These are phyloP conservation scores for Tachuris rubrigastra DNA, from an alignment of 2,113 vertebrate genomes.

Conservation along the genomic window DNA sequence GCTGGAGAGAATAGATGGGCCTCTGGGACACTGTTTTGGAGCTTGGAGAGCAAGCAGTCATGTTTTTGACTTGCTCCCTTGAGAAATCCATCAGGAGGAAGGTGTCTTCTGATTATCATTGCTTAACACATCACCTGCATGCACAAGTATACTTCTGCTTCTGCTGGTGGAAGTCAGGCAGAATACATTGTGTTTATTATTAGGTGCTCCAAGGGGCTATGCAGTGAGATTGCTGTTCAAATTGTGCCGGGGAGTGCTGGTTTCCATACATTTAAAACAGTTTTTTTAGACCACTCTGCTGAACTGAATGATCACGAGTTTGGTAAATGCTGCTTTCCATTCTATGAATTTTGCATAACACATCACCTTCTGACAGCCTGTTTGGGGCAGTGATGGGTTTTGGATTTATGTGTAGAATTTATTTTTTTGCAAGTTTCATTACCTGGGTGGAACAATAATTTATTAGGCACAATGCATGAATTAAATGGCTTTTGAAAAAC, in stretches of 20 bases:
- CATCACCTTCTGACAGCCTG: neutral
- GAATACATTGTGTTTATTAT: neutral
- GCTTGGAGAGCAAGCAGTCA: rapidly evolving
- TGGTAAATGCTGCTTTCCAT: neutral
- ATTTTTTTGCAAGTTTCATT: neutral
- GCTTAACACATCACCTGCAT: neutral
- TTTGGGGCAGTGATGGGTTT: neutral
- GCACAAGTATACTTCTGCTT: neutral
- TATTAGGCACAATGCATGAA: neutral
- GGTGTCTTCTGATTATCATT: rapidly evolving
- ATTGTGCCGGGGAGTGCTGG: neutral
- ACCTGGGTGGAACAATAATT: neutral
- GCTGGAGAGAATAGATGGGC: too few relatives aligned
- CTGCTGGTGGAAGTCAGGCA: neutral
- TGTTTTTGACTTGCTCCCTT: neutral
- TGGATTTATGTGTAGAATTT: neutral
- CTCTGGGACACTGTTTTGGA: rapidly evolving
- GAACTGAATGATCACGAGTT: neutral
- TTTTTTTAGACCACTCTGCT: neutral
- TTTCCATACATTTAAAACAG: neutral
- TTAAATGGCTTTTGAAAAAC: neutral
- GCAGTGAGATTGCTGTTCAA: neutral
- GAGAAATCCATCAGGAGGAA: neutral
- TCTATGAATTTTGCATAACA: neutral
- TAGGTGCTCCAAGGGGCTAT: neutral